A percentile compares a stretch with the other conserved stretches of the same genome.
These are phyloP conservation scores for Margaritifera margaritifera DNA, from an alignment of 2,888 invertebrate genomes.

Conservation along the genomic window DNA sequence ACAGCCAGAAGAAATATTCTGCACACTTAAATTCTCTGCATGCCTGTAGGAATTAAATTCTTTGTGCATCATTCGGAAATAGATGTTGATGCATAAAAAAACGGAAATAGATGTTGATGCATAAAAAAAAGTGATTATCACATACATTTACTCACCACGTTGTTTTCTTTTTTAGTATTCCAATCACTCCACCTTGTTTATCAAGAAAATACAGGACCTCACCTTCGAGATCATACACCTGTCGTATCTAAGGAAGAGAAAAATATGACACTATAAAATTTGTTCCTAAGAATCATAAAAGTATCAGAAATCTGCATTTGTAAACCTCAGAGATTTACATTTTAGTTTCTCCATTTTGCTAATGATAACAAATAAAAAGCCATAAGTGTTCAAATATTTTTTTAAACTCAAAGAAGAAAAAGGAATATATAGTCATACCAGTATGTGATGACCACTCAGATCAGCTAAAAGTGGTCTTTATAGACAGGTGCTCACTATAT, in stretches of 20 bases:
- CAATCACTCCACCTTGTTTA: constrained; percentile 67
- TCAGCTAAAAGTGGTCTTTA: too few relatives aligned
- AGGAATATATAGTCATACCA: too few relatives aligned
- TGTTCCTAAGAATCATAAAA: background rate
- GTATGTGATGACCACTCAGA: too few relatives aligned
- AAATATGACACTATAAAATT: background rate
- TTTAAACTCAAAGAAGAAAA: too few relatives aligned
- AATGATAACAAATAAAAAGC: too few relatives aligned
- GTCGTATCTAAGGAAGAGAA: constrained; percentile 54
- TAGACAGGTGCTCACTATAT: too few relatives aligned
- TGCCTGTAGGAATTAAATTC: background rate
- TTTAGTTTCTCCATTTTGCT: too few relatives aligned
- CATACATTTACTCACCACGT: constrained; percentile 68
- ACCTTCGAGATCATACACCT: constrained; percentile 71
- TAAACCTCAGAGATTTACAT: too few relatives aligned
- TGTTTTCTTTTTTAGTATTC: constrained; percentile 75
- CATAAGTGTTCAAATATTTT: too few relatives aligned
- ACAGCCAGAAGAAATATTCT: constrained; percentile 2
- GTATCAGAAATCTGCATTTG: too few relatives aligned
- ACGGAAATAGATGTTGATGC: background rate
- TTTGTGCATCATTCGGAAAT: too few relatives aligned
- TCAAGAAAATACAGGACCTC: constrained; percentile 74
- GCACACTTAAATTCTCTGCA: background rate
- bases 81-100: background rate
- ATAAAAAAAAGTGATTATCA: constrained; percentile 1